These are phyloP conservation scores for Lutjanus erythropterus DNA, from an alignment of 2,113 vertebrate genomes.

Conservation along the genomic window DNA sequence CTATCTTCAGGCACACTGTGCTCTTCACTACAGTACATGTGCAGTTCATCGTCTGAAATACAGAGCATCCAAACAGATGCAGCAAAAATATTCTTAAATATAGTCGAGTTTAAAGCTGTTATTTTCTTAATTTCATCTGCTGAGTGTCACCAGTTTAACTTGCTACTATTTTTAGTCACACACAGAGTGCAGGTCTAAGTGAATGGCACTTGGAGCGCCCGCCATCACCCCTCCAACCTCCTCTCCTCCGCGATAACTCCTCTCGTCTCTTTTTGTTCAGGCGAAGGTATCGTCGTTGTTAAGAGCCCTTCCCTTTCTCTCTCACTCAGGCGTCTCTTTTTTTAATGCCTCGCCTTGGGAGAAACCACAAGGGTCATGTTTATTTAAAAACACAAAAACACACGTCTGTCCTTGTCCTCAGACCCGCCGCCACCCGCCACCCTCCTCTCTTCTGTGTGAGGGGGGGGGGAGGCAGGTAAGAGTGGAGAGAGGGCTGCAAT, in stretches of 20 bases:
- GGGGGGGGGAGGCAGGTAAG: constrained; percentile 57
- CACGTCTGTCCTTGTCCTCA: constrained; percentile 82
- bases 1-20: constrained; percentile 39
- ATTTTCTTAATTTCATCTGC: constrained; percentile 45
- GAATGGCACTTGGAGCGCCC: constrained; percentile 85
- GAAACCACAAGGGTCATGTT: constrained; percentile 82
- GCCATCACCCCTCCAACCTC: constrained; percentile 17
- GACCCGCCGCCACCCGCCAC: background rate
- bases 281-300: constrained; percentile 81
- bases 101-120: constrained; percentile 17
- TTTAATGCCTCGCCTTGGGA: constrained; percentile 62
- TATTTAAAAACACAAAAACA: constrained; percentile 79
- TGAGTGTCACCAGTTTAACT: constrained; percentile 71
- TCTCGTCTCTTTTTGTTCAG: constrained; percentile 78
- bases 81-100: background rate
- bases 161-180: constrained; percentile 88
- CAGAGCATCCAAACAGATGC: background rate
- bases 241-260: constrained; percentile 85
- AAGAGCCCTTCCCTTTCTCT: constrained; percentile 79
- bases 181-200: constrained; percentile 85
- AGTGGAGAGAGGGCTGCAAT: constrained; percentile 68
- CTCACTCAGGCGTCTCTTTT: constrained; percentile 57
- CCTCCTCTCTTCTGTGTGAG: background rate
- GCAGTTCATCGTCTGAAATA: background rate
- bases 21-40: background rate